Evolutionary conservation across 2,888 invertebrate genomes (phyloP), one percentile per base, ranked within the genome.

Genomic region (Chalcosyrphus nemorum): DNA sequence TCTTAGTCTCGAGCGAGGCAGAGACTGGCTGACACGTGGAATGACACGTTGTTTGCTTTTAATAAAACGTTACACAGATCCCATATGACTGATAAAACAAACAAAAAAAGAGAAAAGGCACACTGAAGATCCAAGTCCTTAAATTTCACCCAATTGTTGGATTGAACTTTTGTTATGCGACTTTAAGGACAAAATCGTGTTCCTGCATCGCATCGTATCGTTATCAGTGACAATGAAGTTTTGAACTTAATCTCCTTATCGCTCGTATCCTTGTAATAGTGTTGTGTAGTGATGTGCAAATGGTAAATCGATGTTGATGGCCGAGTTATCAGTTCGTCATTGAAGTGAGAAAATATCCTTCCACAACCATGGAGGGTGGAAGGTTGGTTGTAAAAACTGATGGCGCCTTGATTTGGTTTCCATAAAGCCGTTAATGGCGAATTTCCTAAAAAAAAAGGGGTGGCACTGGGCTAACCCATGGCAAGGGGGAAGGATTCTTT

Each of bases 351-450:
- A 63, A 38, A 45, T 35, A 27, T 19, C 32, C 32, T n/a, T n/a
- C n/a, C n/a, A n/a, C n/a, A n/a, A 63, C 41, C 4, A 15, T 5
- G 11, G 52, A 11, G 11, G 43, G 59, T 21, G 15, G 61, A 11
- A 15, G 43, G 59, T 21, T 11, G 61, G 61, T 61, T 66, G 11
- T 57, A 75, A 75, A 75, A 65, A 38, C 27, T 45, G 72, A 72
- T 72, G 72, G 61, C 72, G 72, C 72, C 72, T 72, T 72, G 29
- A 65, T 65, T 75, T 66, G 75, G 65, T 47, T 47, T 56, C 75
- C 65, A 66, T 56, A 57, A 66, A 65, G 56, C 65, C 21, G 75
- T 75, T 75, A 75, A 75, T 66, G 21, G 65, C 41, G 45, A 50
- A 19, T 65, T 59, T 41, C 9, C 27, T n/a, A n/a, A n/a, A n/a